Evolutionary conservation across 2,797 vertebrate genomes (phyloP).

Genomic region (Hoplostethus atlanticus): DNA sequence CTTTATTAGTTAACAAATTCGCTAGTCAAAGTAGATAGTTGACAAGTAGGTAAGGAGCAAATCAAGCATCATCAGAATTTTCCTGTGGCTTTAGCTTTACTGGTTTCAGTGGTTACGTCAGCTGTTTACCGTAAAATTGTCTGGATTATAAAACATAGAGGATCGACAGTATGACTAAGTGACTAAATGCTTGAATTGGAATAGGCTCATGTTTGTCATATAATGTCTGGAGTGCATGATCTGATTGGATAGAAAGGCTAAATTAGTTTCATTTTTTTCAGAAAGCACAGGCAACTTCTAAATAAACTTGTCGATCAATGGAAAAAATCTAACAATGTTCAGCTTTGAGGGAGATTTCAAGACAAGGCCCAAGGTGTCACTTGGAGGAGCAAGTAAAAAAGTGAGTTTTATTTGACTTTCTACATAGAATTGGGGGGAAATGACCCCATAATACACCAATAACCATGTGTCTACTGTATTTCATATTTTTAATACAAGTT

Average conservation of each 20-base stretch:
- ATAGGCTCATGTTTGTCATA: no score
- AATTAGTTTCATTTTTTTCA: slow-evolving; percentile 53
- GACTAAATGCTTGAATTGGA: not conserved
- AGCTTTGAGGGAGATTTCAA: slow-evolving; percentile 99
- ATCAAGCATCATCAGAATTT: slow-evolving; percentile 12
- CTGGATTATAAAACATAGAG: not conserved
- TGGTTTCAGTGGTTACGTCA: no score
- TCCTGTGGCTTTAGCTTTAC: slow-evolving; percentile 1
- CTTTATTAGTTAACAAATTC: not conserved
- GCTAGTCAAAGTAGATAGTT: not conserved
- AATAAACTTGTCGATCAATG: slow-evolving; percentile 80
- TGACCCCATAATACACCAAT: not conserved
- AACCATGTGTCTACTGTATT: not conserved
- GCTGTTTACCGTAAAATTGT: no score
- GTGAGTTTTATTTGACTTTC: slow-evolving; percentile 72
- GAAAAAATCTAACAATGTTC: slow-evolving; percentile 93
- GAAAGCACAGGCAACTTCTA: slow-evolving; percentile 34
- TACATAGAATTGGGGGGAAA: not conserved
- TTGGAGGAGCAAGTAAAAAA: slow-evolving; percentile 97
- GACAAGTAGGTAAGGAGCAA: not conserved
- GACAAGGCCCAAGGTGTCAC: slow-evolving; percentile 97
- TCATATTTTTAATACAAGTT: not conserved
- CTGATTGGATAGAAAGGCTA: not conserved
- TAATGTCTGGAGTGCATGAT: no score
- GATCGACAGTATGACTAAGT: not conserved